These are phyloP conservation scores for Hippoglossus stenolepis DNA, from an alignment of 2,113 vertebrate genomes.

Conservation along the genomic window DNA sequence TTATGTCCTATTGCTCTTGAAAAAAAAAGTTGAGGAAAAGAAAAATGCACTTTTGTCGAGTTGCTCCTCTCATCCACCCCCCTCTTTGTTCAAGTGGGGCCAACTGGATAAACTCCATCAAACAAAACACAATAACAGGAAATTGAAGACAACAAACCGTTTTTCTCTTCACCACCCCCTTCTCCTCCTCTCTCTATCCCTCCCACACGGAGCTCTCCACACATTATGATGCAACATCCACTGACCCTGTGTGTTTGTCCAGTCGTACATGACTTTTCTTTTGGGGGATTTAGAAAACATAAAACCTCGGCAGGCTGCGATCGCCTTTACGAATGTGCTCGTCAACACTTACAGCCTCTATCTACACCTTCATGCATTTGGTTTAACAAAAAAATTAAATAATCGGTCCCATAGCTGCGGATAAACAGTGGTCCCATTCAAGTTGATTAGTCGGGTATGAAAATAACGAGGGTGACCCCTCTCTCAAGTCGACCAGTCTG, in stretches of 20 bases:
- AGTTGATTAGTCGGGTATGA: conserved; percentile 76
- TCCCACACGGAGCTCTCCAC: conserved; percentile 23
- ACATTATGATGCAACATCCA: conserved; percentile 5
- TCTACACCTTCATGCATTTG: conserved; percentile 13
- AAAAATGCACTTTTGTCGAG: conserved; percentile 41
- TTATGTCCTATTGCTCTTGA: conserved; percentile 59
- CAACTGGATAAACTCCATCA: conserved; percentile 61
- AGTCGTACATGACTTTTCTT: conserved; percentile 38
- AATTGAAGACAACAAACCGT: conserved; percentile 25
- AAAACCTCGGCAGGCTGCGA: conserved; percentile 9
- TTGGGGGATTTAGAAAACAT: conserved; percentile 19
- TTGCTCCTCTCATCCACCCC: conserved; percentile 5
- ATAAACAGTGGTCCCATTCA: conserved; percentile 65
- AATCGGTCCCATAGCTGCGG: conserved; percentile 4
- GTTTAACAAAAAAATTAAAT: conserved; percentile 16
- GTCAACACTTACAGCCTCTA: conserved; percentile 19
- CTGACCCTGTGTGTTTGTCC: conserved; percentile 25
- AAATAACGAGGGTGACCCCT: conserved; percentile 81
- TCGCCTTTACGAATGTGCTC: conserved; percentile 32
- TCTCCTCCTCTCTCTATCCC: conserved; percentile 2
- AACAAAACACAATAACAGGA: conserved; percentile 52
- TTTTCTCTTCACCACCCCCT: neutral
- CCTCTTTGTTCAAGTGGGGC: conserved; percentile 40
- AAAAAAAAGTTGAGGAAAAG: conserved; percentile 34
- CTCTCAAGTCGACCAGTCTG: conserved; percentile 29